A percentile compares a stretch with the other conserved stretches of the same genome.
Conservation (phyloP, 2,888 invertebrate genomes). For the Lasioglossum oenotherae region DNA sequence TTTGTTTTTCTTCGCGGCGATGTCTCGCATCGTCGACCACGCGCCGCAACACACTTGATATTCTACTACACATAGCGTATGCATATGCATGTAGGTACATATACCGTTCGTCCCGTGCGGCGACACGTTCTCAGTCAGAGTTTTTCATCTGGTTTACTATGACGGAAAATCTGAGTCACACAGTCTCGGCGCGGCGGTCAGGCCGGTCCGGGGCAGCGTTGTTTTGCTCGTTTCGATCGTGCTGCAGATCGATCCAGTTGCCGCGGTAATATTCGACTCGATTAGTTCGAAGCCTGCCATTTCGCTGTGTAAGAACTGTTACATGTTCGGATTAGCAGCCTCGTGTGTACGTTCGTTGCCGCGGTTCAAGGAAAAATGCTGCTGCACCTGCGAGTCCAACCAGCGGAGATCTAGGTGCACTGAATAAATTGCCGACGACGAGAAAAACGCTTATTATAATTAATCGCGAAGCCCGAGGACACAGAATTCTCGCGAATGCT, state of each 20-base stretch:
- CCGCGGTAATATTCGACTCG: slow-evolving; percentile 17
- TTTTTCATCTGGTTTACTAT: slow-evolving; percentile 56
- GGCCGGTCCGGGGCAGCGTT: not conserved
- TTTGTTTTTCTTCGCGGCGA: not conserved
- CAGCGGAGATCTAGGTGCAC: not conserved
- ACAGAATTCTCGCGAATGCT: not conserved
- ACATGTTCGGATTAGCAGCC: slow-evolving; percentile 33
- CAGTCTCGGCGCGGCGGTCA: not conserved
- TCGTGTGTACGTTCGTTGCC: not conserved
- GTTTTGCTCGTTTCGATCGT: slow-evolving; percentile 26
- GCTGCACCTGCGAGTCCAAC: not conserved
- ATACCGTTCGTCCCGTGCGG: not conserved
- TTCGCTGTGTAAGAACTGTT: slow-evolving; percentile 1
- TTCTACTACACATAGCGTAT: slow-evolving; percentile 16
- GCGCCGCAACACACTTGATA: not conserved
- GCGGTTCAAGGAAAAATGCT: slow-evolving; percentile 27
- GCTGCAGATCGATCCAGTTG: slow-evolving; percentile 27
- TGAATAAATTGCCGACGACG: not conserved
- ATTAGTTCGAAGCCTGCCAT: slow-evolving; percentile 7
- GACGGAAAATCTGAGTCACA: slow-evolving; percentile 36
- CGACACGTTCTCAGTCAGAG: not conserved
- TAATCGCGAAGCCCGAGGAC: not conserved
- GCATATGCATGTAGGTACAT: not conserved
- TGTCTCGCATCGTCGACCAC: slow-evolving; percentile 60
- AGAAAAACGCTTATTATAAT: not conserved